Percentiles rank a stretch among this genome's conserved stretches.
These are phyloP conservation scores for Drosophila emarginata DNA, from an alignment of 2,888 invertebrate genomes.

Conservation along the genomic window DNA sequence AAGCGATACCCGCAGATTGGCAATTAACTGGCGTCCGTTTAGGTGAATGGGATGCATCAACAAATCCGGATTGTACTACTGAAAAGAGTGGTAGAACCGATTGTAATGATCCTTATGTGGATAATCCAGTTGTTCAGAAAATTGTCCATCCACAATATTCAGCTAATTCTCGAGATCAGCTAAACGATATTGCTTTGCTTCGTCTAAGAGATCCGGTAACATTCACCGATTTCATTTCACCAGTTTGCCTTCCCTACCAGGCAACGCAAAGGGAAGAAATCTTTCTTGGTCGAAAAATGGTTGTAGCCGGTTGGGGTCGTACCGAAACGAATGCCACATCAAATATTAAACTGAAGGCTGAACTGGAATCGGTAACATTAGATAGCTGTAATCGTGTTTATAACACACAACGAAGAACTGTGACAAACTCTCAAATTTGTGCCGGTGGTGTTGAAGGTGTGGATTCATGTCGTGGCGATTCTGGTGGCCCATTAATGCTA, in stretches of 20 bases:
- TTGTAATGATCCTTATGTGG: constrained; percentile 85
- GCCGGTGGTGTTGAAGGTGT: constrained; percentile 84
- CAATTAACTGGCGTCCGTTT: constrained; percentile 82
- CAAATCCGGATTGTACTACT: constrained; percentile 74
- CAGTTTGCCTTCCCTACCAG: constrained; percentile 85
- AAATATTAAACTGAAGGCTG: constrained; percentile 84
- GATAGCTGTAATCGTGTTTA: constrained; percentile 84
- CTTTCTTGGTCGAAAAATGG: constrained; percentile 81
- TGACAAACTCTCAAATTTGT: constrained; percentile 84
- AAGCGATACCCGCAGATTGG: constrained; percentile 86
- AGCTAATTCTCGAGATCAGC: constrained; percentile 84
- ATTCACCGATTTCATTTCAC: constrained; percentile 84
- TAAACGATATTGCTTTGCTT: constrained; percentile 88
- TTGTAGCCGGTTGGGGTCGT: constrained; percentile 87
- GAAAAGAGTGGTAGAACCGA: constrained; percentile 78
- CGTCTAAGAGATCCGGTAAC: constrained; percentile 84
- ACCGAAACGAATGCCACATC: constrained; percentile 84
- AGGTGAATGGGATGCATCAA: constrained; percentile 81
- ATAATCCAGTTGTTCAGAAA: constrained; percentile 85
- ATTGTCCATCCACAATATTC: constrained; percentile 87
- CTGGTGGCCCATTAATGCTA: constrained; percentile 85
- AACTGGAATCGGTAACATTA: constrained; percentile 83
- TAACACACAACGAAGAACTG: constrained; percentile 80
- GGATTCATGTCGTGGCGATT: constrained; percentile 85
- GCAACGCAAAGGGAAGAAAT: constrained; percentile 67